These are phyloP conservation scores for Nephila pilipes DNA, from an alignment of 1,140 invertebrate species.

Conservation along the genomic window DNA sequence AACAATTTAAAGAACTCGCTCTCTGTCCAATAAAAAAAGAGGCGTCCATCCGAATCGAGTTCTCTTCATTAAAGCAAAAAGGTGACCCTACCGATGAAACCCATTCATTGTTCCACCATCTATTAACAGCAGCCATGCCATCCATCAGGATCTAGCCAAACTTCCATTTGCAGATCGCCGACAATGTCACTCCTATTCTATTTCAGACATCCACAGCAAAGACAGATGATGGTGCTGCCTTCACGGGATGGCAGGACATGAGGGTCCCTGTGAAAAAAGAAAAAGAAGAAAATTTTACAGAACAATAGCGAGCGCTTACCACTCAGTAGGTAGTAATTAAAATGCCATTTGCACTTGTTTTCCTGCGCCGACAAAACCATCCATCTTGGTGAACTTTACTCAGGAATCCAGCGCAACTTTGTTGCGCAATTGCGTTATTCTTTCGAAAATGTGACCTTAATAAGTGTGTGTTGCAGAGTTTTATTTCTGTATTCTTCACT, in stretches of 20 bases:
- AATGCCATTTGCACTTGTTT: conserved; percentile 76
- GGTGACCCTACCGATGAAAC: conserved; percentile 8
- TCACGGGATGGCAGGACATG: conserved; percentile 15
- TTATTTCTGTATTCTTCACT: not conserved
- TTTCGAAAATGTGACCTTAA: not conserved
- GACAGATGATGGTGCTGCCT: conserved; percentile 18
- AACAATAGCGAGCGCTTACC: conserved; percentile 41
- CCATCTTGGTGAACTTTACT: conserved; percentile 63
- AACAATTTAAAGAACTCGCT: not conserved
- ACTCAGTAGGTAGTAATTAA: conserved; percentile 72
- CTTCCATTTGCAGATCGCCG: conserved; percentile 2
- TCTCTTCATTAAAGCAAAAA: conserved; percentile 35
- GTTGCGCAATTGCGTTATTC: conserved; percentile 14
- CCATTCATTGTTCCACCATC: conserved; percentile 1
- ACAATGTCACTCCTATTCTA: conserved; percentile 35
- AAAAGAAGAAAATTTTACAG: not conserved
- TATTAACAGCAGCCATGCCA: conserved; percentile 16
- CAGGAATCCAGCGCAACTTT: conserved; percentile 9
- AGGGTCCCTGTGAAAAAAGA: not conserved
- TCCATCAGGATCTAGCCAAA: not conserved
- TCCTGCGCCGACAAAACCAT: conserved; percentile 55
- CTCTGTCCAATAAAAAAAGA: not conserved
- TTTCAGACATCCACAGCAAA: conserved; percentile 39
- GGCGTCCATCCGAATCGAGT: not conserved
- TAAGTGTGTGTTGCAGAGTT: not conserved